A percentile compares a stretch with the other conserved stretches of the same genome.
phyloP scores from a whole-genome alignment of 2,888 invertebrate species.

The Deroplatys truncata region DNA sequence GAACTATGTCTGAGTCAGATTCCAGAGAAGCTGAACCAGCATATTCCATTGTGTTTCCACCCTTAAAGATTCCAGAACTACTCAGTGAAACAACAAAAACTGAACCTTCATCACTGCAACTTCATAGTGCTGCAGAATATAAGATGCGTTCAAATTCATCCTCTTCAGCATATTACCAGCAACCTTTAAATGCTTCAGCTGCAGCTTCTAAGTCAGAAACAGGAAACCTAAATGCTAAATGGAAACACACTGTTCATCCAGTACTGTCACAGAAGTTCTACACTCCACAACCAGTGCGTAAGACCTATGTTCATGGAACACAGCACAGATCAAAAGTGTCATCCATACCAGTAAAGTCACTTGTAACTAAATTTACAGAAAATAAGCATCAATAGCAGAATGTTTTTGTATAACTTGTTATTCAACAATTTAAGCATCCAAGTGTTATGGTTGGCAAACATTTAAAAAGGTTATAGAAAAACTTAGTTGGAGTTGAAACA shows the following conservation, averaged over 20 bases:
- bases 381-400: background rate
- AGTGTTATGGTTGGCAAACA: no score
- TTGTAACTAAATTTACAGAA: constrained; percentile 15
- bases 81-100: background rate
- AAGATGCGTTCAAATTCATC: background rate
- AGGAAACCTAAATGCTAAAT: background rate
- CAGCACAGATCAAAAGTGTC: background rate
- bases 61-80: background rate
- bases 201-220: background rate
- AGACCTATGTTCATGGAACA: background rate
- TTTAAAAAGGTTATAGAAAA: no score
- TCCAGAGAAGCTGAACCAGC: background rate
- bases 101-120: background rate
- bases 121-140: background rate
- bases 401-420: no score
- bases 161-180: background rate
- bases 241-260: background rate
- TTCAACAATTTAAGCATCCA: no score
- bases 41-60: background rate
- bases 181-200: background rate
- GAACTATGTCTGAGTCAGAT: background rate
- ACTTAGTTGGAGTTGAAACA: no score
- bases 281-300: background rate
- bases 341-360: constrained; percentile 10
- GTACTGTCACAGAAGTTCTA: background rate